Base-by-base conservation (phyloP, 2,113 vertebrate species). In the Mormoops blainvillei region DNA sequence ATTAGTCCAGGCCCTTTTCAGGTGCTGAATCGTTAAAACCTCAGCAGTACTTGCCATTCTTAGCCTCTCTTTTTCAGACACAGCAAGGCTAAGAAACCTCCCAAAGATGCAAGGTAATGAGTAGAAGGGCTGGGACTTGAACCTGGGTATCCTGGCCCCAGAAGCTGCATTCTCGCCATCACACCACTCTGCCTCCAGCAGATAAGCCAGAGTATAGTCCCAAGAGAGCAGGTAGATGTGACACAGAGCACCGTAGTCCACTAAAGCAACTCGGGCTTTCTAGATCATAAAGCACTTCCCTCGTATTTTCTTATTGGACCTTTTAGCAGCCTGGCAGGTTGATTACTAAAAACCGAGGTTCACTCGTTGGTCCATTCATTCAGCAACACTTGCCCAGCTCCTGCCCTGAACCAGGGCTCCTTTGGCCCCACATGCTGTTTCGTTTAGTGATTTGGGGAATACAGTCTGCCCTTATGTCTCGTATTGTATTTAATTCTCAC, bases 211-310 rank as follows among this genome's bases (percentile, higher is more conserved):
- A 54, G 58, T 26, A 10, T 2, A 43, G 14, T 52, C 45, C 38
- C 7, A 52, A 36, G 74, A 33, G 28, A 38, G 16, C 31, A 8
- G 43, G 0, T 71, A 38, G 48, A 12, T 71, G 48, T 33, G 81
- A 76, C 3, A 1, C 4, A 33, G 36, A n/a, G 3, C 7, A 2
- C 58, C 14, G 31, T 0, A 28, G 9, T 56, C 5, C 4, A 38
- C 91, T 73, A 5, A 89, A 74, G 56, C 50, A 36, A 26, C 36
- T 68, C 3, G 0, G 28, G 12, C 41, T 86, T 77, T 76, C 85
- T 70, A 33, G 16, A 33, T 74, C 63, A 24, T 26, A 58, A 76
- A 52, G 24, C 5, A 1, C 1, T 18, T 74, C 50, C 56, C 82
- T 77, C 89, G 31, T 5, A 3, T 70, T 74, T 83, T 56, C 63